Evolutionary conservation across 2,797 vertebrate species (phyloP).

Genomic region (Aphelocoma californica): DNA sequence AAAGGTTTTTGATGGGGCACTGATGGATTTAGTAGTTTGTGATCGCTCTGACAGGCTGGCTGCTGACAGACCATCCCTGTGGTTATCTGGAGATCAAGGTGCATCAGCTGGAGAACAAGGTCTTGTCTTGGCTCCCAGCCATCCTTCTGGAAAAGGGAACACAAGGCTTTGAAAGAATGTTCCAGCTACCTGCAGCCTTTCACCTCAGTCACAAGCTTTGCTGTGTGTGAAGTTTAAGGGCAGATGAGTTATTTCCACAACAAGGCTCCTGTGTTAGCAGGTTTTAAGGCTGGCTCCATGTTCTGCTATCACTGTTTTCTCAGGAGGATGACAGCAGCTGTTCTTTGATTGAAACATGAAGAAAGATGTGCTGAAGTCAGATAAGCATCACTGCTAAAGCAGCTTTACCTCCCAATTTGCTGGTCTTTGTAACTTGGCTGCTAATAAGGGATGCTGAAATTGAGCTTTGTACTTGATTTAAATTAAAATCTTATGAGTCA

Average conservation of each 20-base stretch:
- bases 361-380: slow-evolving; percentile 74
- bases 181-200: neutral
- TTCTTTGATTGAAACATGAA: slow-evolving; percentile 75
- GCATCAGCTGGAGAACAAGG: neutral
- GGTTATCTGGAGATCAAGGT: neutral
- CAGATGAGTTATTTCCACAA: slow-evolving; percentile 38
- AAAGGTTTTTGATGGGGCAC: neutral
- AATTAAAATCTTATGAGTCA: slow-evolving; percentile 64
- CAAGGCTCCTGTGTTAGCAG: slow-evolving; percentile 18
- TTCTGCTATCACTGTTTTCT: slow-evolving; percentile 20
- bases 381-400: slow-evolving; percentile 71
- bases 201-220: neutral
- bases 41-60: neutral
- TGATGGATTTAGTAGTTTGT: neutral
- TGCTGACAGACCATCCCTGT: neutral
- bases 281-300: slow-evolving; percentile 1
- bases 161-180: neutral
- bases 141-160: neutral
- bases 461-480: slow-evolving; percentile 68
- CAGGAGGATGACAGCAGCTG: slow-evolving; percentile 63
- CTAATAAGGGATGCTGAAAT: slow-evolving; percentile 71
- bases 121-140: neutral
- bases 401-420: slow-evolving; percentile 71
- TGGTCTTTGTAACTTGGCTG: slow-evolving; percentile 62
- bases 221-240: neutral